Evolutionary conservation across 2,797 vertebrate genomes (phyloP).

Genomic region (Halcyon smyrnensis): DNA sequence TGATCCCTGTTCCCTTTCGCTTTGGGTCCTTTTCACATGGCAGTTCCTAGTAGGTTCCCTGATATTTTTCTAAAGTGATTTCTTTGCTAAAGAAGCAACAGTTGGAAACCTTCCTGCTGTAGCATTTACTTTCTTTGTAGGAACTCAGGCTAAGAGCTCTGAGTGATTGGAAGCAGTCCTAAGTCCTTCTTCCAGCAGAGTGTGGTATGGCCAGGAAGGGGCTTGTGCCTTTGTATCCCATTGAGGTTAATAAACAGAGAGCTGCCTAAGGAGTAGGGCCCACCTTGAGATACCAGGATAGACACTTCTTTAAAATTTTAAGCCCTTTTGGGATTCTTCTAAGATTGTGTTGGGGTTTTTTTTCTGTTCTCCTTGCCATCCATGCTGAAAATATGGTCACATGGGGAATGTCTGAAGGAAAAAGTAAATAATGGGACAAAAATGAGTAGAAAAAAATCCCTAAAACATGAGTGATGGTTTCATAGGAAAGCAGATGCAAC

Average conservation of each 20-base stretch:
- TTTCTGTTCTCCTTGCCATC: neutral
- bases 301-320: neutral
- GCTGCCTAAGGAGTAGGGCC: neutral
- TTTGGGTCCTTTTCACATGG: neutral
- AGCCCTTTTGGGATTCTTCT: fast-evolving
- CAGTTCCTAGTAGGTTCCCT: neutral
- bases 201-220: neutral
- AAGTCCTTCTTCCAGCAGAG: neutral
- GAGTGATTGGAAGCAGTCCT: neutral
- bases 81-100: neutral
- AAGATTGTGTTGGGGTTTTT: neutral
- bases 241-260: neutral
- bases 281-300: neutral
- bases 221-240: neutral
- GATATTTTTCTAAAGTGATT: neutral
- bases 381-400: neutral
- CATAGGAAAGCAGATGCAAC: neutral
- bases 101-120: neutral
- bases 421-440: neutral
- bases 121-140: neutral
- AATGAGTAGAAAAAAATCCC: neutral
- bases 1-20: neutral
- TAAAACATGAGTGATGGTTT: neutral
- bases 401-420: neutral
- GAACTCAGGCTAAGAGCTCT: neutral